Conservation (phyloP, 2,797 vertebrate species). For the Enteromius radiatus region DNA sequence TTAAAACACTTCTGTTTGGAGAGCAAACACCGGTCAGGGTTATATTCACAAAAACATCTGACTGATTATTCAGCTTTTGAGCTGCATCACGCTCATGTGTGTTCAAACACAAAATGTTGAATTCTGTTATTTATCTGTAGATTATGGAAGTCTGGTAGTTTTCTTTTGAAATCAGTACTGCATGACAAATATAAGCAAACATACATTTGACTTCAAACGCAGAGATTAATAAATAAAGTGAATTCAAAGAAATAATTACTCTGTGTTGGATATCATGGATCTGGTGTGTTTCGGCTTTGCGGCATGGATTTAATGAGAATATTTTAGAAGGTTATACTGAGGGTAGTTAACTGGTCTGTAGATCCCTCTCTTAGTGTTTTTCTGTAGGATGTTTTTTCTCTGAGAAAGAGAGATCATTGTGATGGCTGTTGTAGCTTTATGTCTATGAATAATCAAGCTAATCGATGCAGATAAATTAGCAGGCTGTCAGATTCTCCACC, state of each 20-base stretch:
- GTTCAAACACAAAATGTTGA: constrained; percentile 28
- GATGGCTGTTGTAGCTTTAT: constrained; percentile 16
- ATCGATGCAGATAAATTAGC: constrained; percentile 56
- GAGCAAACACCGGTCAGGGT: constrained; percentile 4
- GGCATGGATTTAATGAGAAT: background rate
- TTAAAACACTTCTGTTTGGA: background rate
- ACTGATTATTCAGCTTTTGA: constrained; percentile 23
- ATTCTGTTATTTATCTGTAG: constrained; percentile 21
- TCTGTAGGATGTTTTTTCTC: background rate
- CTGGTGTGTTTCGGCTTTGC: background rate
- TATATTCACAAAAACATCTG: constrained; percentile 31
- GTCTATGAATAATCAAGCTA: constrained; percentile 42
- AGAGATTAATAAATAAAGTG: constrained; percentile 4
- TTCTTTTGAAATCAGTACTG: constrained; percentile 7
- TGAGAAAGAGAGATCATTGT: constrained; percentile 3
- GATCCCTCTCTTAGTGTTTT: background rate
- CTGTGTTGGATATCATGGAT: background rate
- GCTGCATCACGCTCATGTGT: constrained; percentile 3
- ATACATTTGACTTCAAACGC: background rate
- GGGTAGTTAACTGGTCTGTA: background rate
- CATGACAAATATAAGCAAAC: constrained; percentile 16
- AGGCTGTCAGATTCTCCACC: constrained; percentile 48
- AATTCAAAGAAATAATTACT: background rate
- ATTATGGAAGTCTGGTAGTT: constrained; percentile 35
- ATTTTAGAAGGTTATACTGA: background rate